Base-by-base conservation (phyloP, 2,113 vertebrate genomes). In the Paralichthys olivaceus region DNA sequence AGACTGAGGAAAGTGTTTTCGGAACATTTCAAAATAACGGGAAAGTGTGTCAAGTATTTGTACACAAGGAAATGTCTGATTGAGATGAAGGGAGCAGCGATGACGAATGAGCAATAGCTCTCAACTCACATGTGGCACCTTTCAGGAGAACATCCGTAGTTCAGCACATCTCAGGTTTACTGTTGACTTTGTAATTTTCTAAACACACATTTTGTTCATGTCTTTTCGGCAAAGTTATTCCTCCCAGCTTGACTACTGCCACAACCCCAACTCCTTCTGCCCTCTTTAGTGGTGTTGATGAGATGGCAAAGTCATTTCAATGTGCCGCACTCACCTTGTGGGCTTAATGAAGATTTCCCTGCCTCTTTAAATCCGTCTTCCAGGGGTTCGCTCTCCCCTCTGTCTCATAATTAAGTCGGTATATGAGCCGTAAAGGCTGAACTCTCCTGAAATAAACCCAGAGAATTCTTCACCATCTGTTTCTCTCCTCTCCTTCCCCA, bases 351-450 rank as follows among this genome's bases (percentile, higher is more conserved):
- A 91, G 81, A 91, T 87, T 73, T 90, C 55, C 72, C 75, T 87
- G 84, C 72, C 54, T 87, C 74, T 89, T 90, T 88, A 92, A 90
- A 83, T 91, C 76, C 64, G 53, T 90, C 84, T 89, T 91, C 85
- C 84, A 75, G 79, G 86, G 86, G 77, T 88, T 91, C 87, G 75
- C 59, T 87, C 86, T 91, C 90, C 81, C 84, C 79, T 86, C 85
- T 83, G 89, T 91, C 88, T 86, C 74, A 87, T 91, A 92, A 92
- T 93, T 91, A 93, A 93, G 90, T 92, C 78, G 74, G 82, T 90
- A 88, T 91, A 92, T 92, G 90, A 92, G 91, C 90, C 87, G 83
- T 92, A 91, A 93, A 91, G 79, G 74, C 85, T 80, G 81, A 92
- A 87, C 89, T 88, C 86, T 90, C 87, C 78, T 69, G 87, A 90